phyloP scores from a whole-genome alignment of 2,888 invertebrate genomes.

The Lysandra coridon region DNA sequence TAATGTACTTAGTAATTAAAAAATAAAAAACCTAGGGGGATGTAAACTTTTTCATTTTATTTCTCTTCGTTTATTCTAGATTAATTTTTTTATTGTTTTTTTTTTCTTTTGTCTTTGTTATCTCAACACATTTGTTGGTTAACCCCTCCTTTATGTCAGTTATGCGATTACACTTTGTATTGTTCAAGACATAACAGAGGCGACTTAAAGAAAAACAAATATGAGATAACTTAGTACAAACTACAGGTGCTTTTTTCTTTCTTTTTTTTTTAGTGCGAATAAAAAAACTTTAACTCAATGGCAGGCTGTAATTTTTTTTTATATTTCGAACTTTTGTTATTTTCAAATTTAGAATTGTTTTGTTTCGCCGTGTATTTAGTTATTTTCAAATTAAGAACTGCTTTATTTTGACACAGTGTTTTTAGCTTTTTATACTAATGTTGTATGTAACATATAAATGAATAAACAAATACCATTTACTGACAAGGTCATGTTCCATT shows the following conservation, averaged over 20 bases:
- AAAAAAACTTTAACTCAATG: background rate
- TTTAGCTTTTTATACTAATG: no score
- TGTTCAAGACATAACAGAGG: background rate
- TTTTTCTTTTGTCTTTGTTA: conserved; percentile 6
- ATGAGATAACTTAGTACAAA: background rate
- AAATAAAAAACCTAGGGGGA: background rate
- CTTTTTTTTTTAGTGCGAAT: background rate
- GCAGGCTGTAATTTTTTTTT: no score
- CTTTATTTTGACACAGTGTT: no score
- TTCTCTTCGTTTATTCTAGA: conserved; percentile 11
- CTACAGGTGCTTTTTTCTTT: background rate
- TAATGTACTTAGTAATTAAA: background rate
- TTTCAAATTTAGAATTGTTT: no score
- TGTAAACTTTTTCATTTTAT: conserved; percentile 1
- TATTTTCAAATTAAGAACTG: no score
- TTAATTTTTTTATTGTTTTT: conserved; percentile 15
- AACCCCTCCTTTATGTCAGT: conserved; percentile 13
- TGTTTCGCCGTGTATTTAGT: no score
- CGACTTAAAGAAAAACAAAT: conserved; percentile 1
- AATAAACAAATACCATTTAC: conserved; percentile 5
- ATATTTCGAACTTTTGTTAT: no score
- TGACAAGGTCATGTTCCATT: background rate
- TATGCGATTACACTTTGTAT: conserved; percentile 14
- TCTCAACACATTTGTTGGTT: conserved; percentile 2
- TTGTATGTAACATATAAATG: background rate